phyloP scores from a whole-genome alignment of 2,797 vertebrate species.

The Chaenodraco wilsoni region DNA sequence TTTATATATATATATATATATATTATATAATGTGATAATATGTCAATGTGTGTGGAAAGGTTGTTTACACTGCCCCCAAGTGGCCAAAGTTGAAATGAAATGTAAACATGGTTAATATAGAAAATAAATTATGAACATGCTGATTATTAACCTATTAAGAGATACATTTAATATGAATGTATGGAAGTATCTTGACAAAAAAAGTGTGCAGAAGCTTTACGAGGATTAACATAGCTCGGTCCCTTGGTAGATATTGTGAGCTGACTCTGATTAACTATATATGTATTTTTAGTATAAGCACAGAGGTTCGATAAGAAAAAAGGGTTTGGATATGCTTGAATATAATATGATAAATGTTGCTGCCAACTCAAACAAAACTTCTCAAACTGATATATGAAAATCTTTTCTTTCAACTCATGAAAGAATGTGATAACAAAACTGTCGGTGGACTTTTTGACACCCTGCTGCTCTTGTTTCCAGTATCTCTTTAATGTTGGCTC shows the following conservation, averaged over 20 bases:
- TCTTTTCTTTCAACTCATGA: constrained; percentile 23
- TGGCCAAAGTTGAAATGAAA: neutral
- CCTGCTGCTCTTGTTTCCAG: neutral
- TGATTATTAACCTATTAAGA: neutral
- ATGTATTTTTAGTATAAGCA: too few relatives aligned
- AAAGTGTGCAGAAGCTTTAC: too few relatives aligned
- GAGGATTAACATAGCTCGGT: too few relatives aligned
- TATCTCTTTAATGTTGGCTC: neutral
- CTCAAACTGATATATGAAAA: neutral
- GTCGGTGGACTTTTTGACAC: neutral
- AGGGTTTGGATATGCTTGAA: too few relatives aligned
- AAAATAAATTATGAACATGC: neutral
- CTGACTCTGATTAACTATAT: too few relatives aligned
- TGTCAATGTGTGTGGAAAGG: constrained; percentile 1
- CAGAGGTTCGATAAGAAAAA: too few relatives aligned
- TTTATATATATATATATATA: too few relatives aligned
- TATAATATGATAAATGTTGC: too few relatives aligned
- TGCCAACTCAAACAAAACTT: too few relatives aligned
- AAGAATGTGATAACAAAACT: constrained; percentile 16
- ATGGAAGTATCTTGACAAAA: too few relatives aligned
- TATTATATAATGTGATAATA: neutral
- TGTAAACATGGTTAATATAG: too few relatives aligned
- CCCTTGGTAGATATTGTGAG: too few relatives aligned
- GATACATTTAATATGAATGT: neutral
- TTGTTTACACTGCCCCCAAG: neutral